These are phyloP conservation scores for Zeuzera pyrina DNA, from an alignment of 2,888 invertebrate genomes.

Conservation along the genomic window DNA sequence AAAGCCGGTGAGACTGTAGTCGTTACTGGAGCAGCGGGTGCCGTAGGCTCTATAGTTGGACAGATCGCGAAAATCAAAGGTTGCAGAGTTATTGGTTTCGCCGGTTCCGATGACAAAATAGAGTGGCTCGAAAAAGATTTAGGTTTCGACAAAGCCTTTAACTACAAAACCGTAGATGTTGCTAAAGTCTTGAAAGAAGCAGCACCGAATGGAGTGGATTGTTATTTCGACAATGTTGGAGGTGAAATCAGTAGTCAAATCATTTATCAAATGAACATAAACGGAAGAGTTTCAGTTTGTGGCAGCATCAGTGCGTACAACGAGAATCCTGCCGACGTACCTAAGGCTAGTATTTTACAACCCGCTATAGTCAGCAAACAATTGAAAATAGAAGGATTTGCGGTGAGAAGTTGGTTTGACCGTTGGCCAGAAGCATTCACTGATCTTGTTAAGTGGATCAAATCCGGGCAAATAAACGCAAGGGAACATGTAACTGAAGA, in stretches of 20 bases:
- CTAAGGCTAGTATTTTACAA: constrained; percentile 40
- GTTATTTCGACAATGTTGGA: constrained; percentile 85
- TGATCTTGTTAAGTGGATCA: constrained; percentile 68
- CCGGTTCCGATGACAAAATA: constrained; percentile 80
- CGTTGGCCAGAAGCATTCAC: constrained; percentile 66
- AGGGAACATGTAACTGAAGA: constrained; percentile 76
- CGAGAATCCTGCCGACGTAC: constrained; percentile 7
- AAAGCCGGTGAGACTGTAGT: constrained; percentile 80
- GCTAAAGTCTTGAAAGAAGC: constrained; percentile 70
- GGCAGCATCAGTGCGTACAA: constrained; percentile 75
- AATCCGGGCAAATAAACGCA: constrained; percentile 73
- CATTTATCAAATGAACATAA: constrained; percentile 72
- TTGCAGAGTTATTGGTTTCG: constrained; percentile 76
- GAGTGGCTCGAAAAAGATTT: constrained; percentile 75
- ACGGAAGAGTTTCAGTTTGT: constrained; percentile 75
- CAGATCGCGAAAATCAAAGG: constrained; percentile 83
- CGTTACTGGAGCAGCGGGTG: constrained; percentile 81
- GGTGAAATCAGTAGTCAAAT: constrained; percentile 75
- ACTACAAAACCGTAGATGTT: constrained; percentile 78
- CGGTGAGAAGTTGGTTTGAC: constrained; percentile 47
- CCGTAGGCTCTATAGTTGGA: constrained; percentile 81
- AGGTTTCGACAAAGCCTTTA: constrained; percentile 79
- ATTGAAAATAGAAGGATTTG: constrained; percentile 72
- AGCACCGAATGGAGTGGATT: constrained; percentile 80
- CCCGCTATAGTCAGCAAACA: constrained; percentile 58